These are phyloP conservation scores for Hypomecis atomaria DNA, from an alignment of 2,888 invertebrate genomes.

Conservation along the genomic window DNA sequence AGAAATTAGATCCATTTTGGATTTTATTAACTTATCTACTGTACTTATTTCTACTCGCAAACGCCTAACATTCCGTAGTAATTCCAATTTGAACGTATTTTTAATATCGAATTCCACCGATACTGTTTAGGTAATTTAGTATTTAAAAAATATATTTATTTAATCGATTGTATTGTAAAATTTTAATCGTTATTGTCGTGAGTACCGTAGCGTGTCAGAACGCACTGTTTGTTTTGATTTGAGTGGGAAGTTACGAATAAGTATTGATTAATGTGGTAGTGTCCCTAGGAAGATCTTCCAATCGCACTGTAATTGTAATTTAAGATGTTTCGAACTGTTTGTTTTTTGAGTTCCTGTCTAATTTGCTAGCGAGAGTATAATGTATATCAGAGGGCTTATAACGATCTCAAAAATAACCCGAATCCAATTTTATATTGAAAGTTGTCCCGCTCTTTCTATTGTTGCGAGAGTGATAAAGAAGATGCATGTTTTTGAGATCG, in stretches of 20 bases:
- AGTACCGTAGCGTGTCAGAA: slow-evolving; percentile 70
- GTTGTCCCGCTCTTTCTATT: background rate
- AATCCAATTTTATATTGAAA: background rate
- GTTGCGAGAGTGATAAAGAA: slow-evolving; percentile 23
- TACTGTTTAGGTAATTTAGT: slow-evolving; percentile 54
- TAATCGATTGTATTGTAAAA: slow-evolving; percentile 37
- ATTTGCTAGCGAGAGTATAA: slow-evolving; percentile 44
- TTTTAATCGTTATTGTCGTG: slow-evolving; percentile 43
- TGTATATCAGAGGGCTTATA: slow-evolving; percentile 40
- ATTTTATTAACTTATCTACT: slow-evolving; percentile 7
- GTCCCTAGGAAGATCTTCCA: slow-evolving; percentile 71
- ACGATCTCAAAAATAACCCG: background rate
- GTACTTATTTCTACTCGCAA: slow-evolving; percentile 39
- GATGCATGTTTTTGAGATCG: background rate
- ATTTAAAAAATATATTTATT: slow-evolving; percentile 34
- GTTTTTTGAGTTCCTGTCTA: slow-evolving; percentile 48
- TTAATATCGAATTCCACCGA: slow-evolving; percentile 62
- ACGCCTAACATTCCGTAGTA: slow-evolving; percentile 67
- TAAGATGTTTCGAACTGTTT: slow-evolving; percentile 59
- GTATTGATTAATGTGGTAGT: slow-evolving; percentile 67
- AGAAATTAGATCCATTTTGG: slow-evolving; percentile 46
- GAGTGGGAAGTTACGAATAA: slow-evolving; percentile 60
- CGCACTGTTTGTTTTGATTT: slow-evolving; percentile 51
- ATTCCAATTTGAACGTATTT: slow-evolving; percentile 55
- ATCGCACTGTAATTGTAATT: slow-evolving; percentile 60